These are phyloP conservation scores for Sebastes reedi DNA, from an alignment of 2,797 vertebrate genomes.

Conservation along the genomic window DNA sequence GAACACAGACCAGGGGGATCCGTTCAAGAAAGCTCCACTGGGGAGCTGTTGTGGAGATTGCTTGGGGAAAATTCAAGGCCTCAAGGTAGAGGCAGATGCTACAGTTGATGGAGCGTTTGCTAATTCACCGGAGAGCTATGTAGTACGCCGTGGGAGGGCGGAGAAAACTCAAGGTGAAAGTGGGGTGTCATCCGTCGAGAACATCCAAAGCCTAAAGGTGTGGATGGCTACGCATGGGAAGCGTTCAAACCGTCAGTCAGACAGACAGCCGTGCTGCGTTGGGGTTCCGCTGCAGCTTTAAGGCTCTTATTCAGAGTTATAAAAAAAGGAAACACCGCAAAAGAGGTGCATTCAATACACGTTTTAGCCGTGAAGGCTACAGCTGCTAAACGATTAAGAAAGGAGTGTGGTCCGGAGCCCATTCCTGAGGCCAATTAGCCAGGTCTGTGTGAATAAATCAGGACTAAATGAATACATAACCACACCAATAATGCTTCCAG, in stretches of 20 bases:
- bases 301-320: constrained; percentile 4
- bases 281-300: constrained; percentile 10
- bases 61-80: constrained; percentile 52
- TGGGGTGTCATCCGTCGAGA: constrained; percentile 31
- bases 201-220: constrained; percentile 41
- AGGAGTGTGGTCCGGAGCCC: constrained; percentile 17
- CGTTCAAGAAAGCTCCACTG: constrained; percentile 25
- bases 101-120: constrained; percentile 53
- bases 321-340: constrained; percentile 17
- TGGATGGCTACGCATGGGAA: constrained; percentile 29
- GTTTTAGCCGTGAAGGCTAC: constrained; percentile 18
- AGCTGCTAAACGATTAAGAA: constrained; percentile 11
- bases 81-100: constrained; percentile 59
- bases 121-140: constrained; percentile 45
- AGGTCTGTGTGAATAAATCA: constrained; percentile 55
- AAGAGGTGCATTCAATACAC: constrained; percentile 10
- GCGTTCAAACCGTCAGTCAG: neutral
- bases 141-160: constrained; percentile 19
- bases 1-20: constrained; percentile 40
- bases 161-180: constrained; percentile 44
- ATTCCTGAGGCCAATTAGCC: constrained; percentile 54
- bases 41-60: constrained; percentile 54
- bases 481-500: constrained; percentile 40
- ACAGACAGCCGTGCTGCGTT: neutral
- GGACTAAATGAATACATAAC: constrained; percentile 58